phyloP scores from a whole-genome alignment of 2,888 invertebrate genomes.

The Acheta domesticus region DNA sequence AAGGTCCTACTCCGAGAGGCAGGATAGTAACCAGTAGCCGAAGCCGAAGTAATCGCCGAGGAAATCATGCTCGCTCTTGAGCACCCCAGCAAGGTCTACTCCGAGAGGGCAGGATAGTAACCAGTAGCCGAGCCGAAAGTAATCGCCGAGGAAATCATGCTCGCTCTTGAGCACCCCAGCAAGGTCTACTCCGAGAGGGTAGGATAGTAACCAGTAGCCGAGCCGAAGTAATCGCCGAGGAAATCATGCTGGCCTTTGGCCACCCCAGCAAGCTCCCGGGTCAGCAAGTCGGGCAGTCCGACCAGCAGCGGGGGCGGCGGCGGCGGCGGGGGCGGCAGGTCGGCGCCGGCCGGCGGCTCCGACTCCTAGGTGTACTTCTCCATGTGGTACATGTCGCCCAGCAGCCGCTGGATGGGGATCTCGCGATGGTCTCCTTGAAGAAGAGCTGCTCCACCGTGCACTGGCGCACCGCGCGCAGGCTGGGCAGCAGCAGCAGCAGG shows the following conservation, averaged over 20 bases:
- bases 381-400: slow-evolving; percentile 88
- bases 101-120: background rate
- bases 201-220: too few species aligned
- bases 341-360: background rate
- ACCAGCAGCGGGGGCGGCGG: background rate
- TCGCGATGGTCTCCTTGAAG: slow-evolving; percentile 88
- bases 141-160: background rate
- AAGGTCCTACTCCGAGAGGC: background rate
- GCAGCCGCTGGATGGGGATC: slow-evolving; percentile 80
- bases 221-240: too few species aligned
- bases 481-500: slow-evolving; percentile 77
- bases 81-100: background rate
- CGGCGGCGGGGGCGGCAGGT: background rate
- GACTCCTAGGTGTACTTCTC: slow-evolving; percentile 54
- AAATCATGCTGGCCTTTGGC: too few species aligned
- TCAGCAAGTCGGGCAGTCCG: background rate
- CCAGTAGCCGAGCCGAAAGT: background rate
- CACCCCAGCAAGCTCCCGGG: background rate
- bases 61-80: background rate
- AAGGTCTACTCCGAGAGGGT: too few species aligned
- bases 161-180: too few species aligned
- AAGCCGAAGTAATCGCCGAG: background rate
- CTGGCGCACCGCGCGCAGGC: slow-evolving; percentile 76
- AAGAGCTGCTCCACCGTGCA: slow-evolving; percentile 80
- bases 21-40: background rate